A percentile compares a stretch with the other conserved stretches of the same genome.
phyloP scores from a whole-genome alignment of 2,888 invertebrate genomes.

The Conomelus anceps region DNA sequence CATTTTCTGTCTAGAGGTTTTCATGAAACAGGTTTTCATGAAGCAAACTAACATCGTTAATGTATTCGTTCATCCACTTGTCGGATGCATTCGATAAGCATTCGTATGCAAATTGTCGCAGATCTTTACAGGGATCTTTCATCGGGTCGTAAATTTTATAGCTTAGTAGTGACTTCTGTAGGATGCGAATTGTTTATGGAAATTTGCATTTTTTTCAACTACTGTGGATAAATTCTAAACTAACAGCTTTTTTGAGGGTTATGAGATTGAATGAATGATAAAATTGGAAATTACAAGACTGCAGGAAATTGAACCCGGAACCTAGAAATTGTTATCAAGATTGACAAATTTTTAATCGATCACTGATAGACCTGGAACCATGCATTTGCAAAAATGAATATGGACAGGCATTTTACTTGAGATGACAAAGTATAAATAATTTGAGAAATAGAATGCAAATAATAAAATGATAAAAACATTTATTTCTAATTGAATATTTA shows the following conservation, averaged over 20 bases:
- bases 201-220: not conserved
- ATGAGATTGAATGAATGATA: not conserved
- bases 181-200: not conserved
- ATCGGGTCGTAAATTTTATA: not conserved
- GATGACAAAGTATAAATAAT: no score
- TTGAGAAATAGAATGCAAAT: no score
- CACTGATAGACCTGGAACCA: no score
- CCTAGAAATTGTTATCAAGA: no score
- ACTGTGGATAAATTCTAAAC: not conserved
- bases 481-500: no score
- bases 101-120: not conserved
- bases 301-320: no score
- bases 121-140: not conserved
- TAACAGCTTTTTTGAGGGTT: not conserved
- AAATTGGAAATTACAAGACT: no score
- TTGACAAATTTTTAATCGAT: no score
- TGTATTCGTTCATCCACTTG: not conserved
- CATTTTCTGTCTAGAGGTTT: not conserved
- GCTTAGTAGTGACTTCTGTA: not conserved
- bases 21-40: not conserved
- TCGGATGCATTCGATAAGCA: not conserved
- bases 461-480: no score
- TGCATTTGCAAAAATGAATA: no score
- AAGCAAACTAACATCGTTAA: not conserved
- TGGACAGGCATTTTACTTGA: no score